Base-by-base conservation (phyloP, 2,797 vertebrate species). In the Octomys mimax region DNA sequence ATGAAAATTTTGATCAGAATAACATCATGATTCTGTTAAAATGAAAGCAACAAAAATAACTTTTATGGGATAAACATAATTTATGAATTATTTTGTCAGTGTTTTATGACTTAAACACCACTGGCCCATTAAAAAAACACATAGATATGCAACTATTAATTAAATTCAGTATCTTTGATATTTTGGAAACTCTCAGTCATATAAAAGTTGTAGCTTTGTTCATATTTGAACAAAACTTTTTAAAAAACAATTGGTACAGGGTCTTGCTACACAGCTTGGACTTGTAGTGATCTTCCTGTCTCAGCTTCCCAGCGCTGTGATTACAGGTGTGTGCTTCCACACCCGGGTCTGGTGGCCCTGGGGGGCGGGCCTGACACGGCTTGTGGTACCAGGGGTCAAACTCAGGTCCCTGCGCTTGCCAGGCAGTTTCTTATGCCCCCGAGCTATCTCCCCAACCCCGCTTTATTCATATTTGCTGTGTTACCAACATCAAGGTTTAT, bases 161-260 rank as follows among this genome's bases (percentile, higher is more conserved):
- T 86, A 54, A 81, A 66, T 75, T 87, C 18, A 59, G 49, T 73
- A 31, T 66, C 36, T 73, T 59, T 36, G 18, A 49, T 82, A 81
- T 49, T 77, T 83, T 82, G 42, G 33, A 39, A 64, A 64, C 28
- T 64, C 26, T 80, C 78, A 57, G n/a, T 80, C 28, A 64, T 26
- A 66, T 70, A 59, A 84, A 89, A 68, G 39, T 26, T 46, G 5
- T 61, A 94, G 36, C n/a, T 94, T 75, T 81, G 75, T 75, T 89
- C 39, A 36, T 77, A 64, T 81, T 91, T 66, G 13, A 39, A 39
- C 39, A 39, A 39, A 39, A 49, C 49, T 11, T 49, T 49, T 49
- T 6, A 49, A 49, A 49, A 49, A 49, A 39, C 39, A 49, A 49
- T 49, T 49, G 49, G 49, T 49, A 49, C 49, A 49, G 49, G 49